These are phyloP conservation scores for Tillus elongatus DNA, from an alignment of 2,888 invertebrate species.

Conservation along the genomic window DNA sequence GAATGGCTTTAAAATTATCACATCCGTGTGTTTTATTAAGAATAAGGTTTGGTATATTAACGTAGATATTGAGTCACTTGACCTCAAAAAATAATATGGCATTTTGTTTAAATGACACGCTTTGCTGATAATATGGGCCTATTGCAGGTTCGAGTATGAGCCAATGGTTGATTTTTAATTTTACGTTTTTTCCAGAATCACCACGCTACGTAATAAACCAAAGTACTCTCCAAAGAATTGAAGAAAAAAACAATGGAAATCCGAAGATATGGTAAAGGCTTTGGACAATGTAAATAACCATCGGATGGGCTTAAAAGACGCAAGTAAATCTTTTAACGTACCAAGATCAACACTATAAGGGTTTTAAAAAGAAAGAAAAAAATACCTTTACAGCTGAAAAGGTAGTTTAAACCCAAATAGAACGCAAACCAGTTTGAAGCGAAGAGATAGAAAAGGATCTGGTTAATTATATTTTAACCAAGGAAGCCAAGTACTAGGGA, in stretches of 20 bases:
- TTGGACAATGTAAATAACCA: not conserved
- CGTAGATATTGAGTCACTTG: too few relatives aligned
- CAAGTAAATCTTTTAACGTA: not conserved
- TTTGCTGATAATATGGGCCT: slow-evolving; percentile 7
- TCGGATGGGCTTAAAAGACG: not conserved
- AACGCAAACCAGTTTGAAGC: not conserved
- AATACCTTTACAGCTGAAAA: not conserved
- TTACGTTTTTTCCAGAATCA: not conserved
- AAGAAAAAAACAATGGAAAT: slow-evolving; percentile 1
- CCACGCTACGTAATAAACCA: not conserved
- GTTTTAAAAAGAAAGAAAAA: too few relatives aligned
- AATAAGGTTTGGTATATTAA: too few relatives aligned
- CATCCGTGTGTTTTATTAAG: too few relatives aligned
- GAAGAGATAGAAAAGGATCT: not conserved
- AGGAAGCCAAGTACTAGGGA: not conserved
- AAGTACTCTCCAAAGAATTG: not conserved
- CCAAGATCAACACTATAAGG: slow-evolving; percentile 1
- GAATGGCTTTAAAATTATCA: too few relatives aligned
- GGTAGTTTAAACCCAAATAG: not conserved
- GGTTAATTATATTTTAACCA: not conserved
- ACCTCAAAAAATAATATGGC: too few relatives aligned
- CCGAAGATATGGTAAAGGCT: not conserved
- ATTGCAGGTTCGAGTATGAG: slow-evolving; percentile 6
- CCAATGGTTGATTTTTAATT: not conserved
- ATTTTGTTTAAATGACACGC: slow-evolving; percentile 8